A percentile compares a stretch with the other conserved stretches of the same genome.
phyloP scores from a whole-genome alignment of 2,797 vertebrate species.

The Platalea minor region DNA sequence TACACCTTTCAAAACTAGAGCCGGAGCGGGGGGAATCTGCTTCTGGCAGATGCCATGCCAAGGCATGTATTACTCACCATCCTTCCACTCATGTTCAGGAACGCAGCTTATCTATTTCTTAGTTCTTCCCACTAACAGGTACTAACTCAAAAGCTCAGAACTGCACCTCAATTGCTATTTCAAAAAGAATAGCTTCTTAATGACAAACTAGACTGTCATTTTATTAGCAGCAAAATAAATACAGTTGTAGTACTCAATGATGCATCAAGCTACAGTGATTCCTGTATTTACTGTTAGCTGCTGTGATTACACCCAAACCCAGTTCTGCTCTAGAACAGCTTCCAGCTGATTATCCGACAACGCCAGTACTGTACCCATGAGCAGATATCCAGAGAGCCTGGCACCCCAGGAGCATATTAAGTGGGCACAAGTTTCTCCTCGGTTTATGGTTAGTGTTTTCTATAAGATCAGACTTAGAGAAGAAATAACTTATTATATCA shows the following conservation, averaged over 20 bases:
- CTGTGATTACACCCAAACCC: neutral
- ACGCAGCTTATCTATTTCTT: conserved; percentile 8
- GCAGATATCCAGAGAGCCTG: neutral
- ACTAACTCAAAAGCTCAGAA: conserved; percentile 25
- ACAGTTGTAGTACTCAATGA: neutral
- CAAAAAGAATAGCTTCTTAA: conserved; percentile 52
- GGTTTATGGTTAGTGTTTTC: neutral
- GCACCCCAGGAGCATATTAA: neutral
- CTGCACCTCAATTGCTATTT: conserved; percentile 37
- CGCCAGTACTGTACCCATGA: neutral
- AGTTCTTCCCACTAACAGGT: conserved; percentile 52
- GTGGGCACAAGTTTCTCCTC: neutral
- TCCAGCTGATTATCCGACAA: neutral
- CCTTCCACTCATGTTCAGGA: neutral
- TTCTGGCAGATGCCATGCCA: conserved; percentile 26
- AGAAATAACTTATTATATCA: conserved; percentile 33
- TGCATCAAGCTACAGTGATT: neutral
- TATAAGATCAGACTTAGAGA: neutral
- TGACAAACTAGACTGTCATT: neutral
- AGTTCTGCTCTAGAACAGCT: neutral
- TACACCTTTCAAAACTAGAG: conserved; percentile 49
- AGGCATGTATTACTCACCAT: conserved; percentile 41
- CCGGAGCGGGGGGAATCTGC: accelerated
- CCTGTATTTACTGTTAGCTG: neutral
- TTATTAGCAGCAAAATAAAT: conserved; percentile 17